Evolutionary conservation across 2,797 vertebrate genomes (phyloP).

Genomic region (Apogon talboti): DNA sequence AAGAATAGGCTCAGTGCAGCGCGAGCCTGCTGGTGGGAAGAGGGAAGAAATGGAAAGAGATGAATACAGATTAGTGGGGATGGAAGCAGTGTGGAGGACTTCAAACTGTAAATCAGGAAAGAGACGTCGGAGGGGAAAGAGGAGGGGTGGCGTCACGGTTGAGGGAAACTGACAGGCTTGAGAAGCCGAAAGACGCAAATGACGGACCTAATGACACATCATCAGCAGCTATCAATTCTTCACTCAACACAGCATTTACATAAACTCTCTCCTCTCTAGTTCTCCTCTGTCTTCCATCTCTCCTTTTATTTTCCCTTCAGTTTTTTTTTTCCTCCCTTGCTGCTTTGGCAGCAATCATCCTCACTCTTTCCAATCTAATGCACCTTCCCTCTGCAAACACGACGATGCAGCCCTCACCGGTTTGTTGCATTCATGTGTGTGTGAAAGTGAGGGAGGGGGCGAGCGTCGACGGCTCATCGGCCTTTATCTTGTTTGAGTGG

Average conservation of each 20-base stretch:
- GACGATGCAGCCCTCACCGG: constrained; percentile 29
- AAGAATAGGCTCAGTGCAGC: constrained; percentile 73
- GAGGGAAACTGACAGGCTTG: constrained; percentile 12
- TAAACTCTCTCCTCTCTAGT: constrained; percentile 12
- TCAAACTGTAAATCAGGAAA: constrained; percentile 25
- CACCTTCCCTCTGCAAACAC: constrained; percentile 27
- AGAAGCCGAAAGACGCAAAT: constrained; percentile 24
- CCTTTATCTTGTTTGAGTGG: constrained; percentile 69
- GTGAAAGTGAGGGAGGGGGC: constrained; percentile 18
- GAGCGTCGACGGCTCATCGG: constrained; percentile 64
- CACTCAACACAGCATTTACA: constrained; percentile 55
- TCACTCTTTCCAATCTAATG: constrained; percentile 21
- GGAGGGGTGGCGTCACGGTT: neutral
- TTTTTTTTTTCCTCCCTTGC: constrained; percentile 6
- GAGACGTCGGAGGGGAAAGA: neutral
- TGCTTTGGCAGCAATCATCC: constrained; percentile 12
- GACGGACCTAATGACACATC: constrained; percentile 44
- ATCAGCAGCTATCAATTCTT: constrained; percentile 35
- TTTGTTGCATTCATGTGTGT: constrained; percentile 14
- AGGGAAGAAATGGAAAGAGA: constrained; percentile 48
- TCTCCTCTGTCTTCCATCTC: constrained; percentile 12
- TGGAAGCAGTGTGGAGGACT: constrained; percentile 17
- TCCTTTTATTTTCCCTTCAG: constrained; percentile 16
- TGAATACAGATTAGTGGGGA: constrained; percentile 66
- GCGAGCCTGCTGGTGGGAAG: constrained; percentile 47